phyloP scores from a whole-genome alignment of 2,888 invertebrate genomes.

The Eupithecia exiguata region DNA sequence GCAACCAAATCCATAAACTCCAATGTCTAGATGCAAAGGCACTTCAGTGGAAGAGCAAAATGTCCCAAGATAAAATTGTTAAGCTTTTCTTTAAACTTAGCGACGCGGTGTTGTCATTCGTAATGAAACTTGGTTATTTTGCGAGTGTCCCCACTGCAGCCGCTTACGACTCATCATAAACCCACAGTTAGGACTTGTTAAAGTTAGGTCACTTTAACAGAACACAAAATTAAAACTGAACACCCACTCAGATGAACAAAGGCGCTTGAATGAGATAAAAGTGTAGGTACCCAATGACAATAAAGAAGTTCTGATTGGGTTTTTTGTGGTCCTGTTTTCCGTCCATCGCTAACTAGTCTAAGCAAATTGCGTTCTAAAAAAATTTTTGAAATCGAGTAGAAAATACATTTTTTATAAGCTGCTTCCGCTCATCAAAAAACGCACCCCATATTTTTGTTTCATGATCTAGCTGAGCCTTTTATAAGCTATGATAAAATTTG shows the following conservation, averaged over 20 bases:
- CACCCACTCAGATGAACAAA: not conserved
- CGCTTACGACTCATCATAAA: conserved; percentile 46
- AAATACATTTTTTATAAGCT: not conserved
- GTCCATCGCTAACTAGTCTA: not conserved
- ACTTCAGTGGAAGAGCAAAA: conserved; percentile 1
- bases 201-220: conserved; percentile 17
- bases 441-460: not conserved
- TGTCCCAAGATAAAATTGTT: conserved; percentile 27
- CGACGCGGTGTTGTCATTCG: conserved; percentile 42
- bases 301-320: not conserved
- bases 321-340: not conserved
- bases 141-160: conserved; percentile 47
- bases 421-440: not conserved
- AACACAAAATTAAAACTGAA: conserved; percentile 1
- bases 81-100: conserved; percentile 39
- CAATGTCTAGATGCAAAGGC: not conserved
- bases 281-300: not conserved
- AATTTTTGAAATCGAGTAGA: not conserved
- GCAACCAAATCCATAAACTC: not conserved
- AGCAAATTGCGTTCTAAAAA: too few species aligned
- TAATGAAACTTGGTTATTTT: conserved; percentile 50
- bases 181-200: conserved; percentile 13
- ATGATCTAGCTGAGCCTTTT: not conserved
- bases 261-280: not conserved
- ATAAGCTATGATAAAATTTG: conserved; percentile 49